Evolutionary conservation across 2,797 vertebrate genomes (phyloP), one percentile per base, ranked within the genome.

Genomic region (Pelochelys cantorii): DNA sequence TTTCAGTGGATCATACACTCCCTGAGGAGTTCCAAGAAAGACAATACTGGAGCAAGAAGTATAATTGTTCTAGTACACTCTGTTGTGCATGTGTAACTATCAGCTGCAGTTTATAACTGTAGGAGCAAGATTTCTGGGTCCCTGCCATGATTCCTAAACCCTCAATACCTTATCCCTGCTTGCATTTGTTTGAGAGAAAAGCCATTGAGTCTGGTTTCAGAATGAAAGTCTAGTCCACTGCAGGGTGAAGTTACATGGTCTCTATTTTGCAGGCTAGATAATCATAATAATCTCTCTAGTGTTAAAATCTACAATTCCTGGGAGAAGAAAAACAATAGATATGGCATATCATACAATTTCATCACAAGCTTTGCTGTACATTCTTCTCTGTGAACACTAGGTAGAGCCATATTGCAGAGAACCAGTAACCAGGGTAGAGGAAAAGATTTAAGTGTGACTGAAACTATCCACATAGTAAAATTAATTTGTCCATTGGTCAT

Each of bases 201-300:
- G 53, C 14, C 53, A 15, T 74, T 87, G 31, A 20, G 65, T 84
- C 37, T 65, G 11, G 83, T 92, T 90, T 94, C 81, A 80, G 9
- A 82, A 3, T 18, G 29, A 86, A 89, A 89, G 2, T 2, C 29
- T 86, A 25, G 55, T 5, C 5, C 10, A 74, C 37, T 34, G 42
- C 62, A 80, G 84, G 48, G 62, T 79, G 83, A 81, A 93, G 92
- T 53, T 78, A 23, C 25, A 25, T 87, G 90, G 91, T 87, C 5
- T 84, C 1, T 86, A 3, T 84, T 79, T 75, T 55, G 23, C 3
- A 71, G 34, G 42, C 23, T 77, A 48, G 23, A 54, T 80, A 3
- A 81, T 78, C 25, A 48, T 85, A 54, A 18, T 55, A 3, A 68
- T 91, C 37, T 80, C 34, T 78, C 10, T 85, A 27, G 17, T 27